phyloP scores from a whole-genome alignment of 1,140 invertebrate genomes.

The Pentalonia nigronervosa region DNA sequence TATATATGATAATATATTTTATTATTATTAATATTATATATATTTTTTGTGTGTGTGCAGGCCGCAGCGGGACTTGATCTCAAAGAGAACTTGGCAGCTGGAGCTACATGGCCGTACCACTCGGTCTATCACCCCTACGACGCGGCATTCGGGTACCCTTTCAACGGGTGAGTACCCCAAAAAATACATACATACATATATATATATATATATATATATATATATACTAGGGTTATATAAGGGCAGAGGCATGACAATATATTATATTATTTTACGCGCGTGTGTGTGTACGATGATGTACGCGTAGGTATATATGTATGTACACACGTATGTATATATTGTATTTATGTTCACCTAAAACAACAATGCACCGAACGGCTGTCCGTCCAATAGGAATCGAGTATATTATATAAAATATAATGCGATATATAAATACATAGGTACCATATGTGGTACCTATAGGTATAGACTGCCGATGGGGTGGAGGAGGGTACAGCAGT shows the following conservation, averaged over 20 bases:
- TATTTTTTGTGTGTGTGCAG: conserved; percentile 43
- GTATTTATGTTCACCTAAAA: conserved; percentile 17
- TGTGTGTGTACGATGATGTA: background rate
- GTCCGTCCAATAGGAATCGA: conserved; percentile 40
- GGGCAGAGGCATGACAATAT: background rate
- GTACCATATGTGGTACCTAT: background rate
- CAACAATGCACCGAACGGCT: conserved; percentile 6
- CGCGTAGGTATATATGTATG: background rate
- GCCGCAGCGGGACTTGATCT: conserved; percentile 77
- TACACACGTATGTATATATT: conserved; percentile 3
- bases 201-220: conserved; percentile 26
- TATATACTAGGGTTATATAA: background rate
- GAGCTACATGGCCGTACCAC: conserved; percentile 84
- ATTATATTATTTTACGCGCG: conserved; percentile 20
- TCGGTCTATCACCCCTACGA: conserved; percentile 90
- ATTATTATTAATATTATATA: background rate
- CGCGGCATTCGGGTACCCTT: conserved; percentile 86
- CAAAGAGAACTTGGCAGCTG: conserved; percentile 85
- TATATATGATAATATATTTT: background rate
- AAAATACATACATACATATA: conserved; percentile 25
- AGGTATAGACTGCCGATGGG: no score
- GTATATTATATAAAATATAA: background rate
- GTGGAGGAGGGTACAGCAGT: background rate
- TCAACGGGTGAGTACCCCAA: conserved; percentile 82
- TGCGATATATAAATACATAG: conserved; percentile 3